phyloP scores from a whole-genome alignment of 2,888 invertebrate genomes.

The Aspidiotus rigidus region DNA sequence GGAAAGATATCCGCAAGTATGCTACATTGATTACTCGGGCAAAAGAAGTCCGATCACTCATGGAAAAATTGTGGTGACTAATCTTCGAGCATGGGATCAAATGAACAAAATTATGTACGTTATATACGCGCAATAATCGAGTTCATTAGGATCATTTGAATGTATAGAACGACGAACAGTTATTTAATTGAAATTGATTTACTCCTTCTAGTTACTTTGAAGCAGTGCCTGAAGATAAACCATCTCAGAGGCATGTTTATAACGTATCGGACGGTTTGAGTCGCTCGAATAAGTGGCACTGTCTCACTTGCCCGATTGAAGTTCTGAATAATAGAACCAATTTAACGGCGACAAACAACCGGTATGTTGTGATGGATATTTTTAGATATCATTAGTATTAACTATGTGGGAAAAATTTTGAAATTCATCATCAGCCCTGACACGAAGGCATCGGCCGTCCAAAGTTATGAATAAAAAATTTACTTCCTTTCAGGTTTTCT shows the following conservation, averaged over 20 bases:
- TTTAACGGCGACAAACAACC: neutral
- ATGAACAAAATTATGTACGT: constrained; percentile 57
- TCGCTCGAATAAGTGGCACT: constrained; percentile 46
- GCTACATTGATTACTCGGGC: constrained; percentile 40
- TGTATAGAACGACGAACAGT: neutral
- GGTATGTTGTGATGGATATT: neutral
- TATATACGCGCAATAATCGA: neutral
- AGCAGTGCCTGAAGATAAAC: constrained; percentile 65
- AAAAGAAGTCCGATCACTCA: constrained; percentile 54
- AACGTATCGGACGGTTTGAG: constrained; percentile 51
- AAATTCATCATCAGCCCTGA: too few relatives aligned
- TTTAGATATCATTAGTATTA: neutral
- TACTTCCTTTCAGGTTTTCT: too few relatives aligned
- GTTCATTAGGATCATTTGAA: neutral
- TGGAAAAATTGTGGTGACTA: constrained; percentile 64
- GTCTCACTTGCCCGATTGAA: constrained; percentile 50
- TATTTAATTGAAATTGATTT: neutral
- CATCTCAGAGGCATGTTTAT: constrained; percentile 73
- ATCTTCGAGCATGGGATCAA: constrained; percentile 69
- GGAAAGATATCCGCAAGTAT: constrained; percentile 46
- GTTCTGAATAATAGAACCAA: constrained; percentile 23
- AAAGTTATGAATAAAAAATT: too few relatives aligned
- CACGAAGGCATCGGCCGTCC: too few relatives aligned
- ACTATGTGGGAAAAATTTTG: neutral
- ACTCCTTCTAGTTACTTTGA: constrained; percentile 59